Evolutionary conservation across 1,140 invertebrate genomes (phyloP), one percentile per base, ranked within the genome.

Genomic region (Neodiprion fabricii): DNA sequence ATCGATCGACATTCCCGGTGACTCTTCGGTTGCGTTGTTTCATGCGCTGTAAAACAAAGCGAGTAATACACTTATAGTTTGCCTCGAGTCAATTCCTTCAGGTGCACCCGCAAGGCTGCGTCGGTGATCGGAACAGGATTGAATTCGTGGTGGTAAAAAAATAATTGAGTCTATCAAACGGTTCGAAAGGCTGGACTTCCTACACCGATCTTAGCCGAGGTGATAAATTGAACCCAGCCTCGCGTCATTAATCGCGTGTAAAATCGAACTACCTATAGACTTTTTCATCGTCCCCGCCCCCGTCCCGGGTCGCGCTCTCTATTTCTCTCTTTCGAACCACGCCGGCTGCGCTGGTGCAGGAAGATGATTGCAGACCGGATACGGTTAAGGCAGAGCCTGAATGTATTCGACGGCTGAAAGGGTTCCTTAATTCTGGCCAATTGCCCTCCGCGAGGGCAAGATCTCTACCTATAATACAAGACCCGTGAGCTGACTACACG

Each of bases 341-440:
- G 28, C 28, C 5, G 28, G 28, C 28, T 40, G 28, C 28, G 28
- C 28, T 40, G 28, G 28, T 40, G 28, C 28, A 40, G 11, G 53
- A 12, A 61, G 53, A 61, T 61, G 53, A 61, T 61, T 61, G 53
- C 53, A 61, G 53, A 61, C 53, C 53, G 3, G 53, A 61, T 61
- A 61, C n/a, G 53, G n/a, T 11, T 11, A 61, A 61, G 53, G n/a
- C 53, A 61, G n/a, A 17, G 9, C 28, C 28, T 40, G 53, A 61
- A 61, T 9, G 53, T 61, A 61, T 61, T 61, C n/a, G 53, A 17
- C 53, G 53, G 53, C 11, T 61, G 53, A 61, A 61, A 61, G 53
- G 53, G 53, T 61, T 61, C 53, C 53, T 61, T 61, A 61, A 61
- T 61, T 61, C 53, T 61, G n/a, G 11, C 53, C 53, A 61, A 61